These are phyloP conservation scores for Agrochola macilenta DNA, from an alignment of 2,888 invertebrate species.

Conservation along the genomic window DNA sequence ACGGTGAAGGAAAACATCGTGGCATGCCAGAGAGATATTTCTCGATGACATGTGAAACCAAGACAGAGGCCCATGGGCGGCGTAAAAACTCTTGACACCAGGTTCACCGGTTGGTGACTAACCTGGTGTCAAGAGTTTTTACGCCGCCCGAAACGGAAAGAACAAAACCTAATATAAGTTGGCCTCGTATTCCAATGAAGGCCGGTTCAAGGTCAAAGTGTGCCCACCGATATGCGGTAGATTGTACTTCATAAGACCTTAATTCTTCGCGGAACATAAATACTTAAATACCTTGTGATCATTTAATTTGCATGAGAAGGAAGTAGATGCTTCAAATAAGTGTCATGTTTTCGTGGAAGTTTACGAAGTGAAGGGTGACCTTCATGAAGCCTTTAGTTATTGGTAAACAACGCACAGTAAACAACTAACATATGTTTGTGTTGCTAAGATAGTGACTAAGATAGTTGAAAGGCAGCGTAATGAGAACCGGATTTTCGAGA, in stretches of 20 bases:
- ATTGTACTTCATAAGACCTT: neutral
- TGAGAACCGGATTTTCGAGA: too few relatives aligned
- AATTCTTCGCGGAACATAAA: slow-evolving; percentile 4
- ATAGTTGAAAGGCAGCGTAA: neutral
- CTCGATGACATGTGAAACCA: too few relatives aligned
- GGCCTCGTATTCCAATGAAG: neutral
- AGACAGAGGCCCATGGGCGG: too few relatives aligned
- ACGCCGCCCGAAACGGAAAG: too few relatives aligned
- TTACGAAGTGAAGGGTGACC: neutral
- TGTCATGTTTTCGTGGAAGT: slow-evolving; percentile 1
- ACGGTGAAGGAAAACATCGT: too few relatives aligned
- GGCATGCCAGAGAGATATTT: too few relatives aligned
- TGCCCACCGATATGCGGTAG: neutral
- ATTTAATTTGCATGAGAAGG: slow-evolving; percentile 2
- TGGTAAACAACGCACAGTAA: neutral
- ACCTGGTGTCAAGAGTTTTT: too few relatives aligned
- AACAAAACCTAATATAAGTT: too few relatives aligned
- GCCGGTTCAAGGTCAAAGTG: too few relatives aligned
- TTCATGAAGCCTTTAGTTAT: neutral
- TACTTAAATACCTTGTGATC: slow-evolving; percentile 17
- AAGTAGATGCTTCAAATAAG: slow-evolving; percentile 17
- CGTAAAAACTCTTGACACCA: too few relatives aligned
- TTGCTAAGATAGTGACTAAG: neutral
- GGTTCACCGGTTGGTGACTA: too few relatives aligned
- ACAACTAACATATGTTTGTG: neutral